Evolutionary conservation across 2,797 vertebrate species (phyloP), one percentile per base, ranked within the genome.

Genomic region (Fistularia tabacaria): DNA sequence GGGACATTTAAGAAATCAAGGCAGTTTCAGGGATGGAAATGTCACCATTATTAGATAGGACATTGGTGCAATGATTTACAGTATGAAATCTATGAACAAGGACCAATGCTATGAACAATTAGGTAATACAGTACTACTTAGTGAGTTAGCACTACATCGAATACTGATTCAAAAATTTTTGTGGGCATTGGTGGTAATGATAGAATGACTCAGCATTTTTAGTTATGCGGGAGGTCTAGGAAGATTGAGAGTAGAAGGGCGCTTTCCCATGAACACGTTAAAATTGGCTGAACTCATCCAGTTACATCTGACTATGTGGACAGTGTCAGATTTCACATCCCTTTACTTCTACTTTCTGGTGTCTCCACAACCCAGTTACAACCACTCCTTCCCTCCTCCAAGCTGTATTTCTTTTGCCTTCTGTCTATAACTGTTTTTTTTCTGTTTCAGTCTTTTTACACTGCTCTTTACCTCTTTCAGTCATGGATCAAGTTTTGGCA

Each of bases 281-380:
- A n/a, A n/a, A 36, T 76, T 49, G 15, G 36, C 47, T 25, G 5
- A 25, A 25, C 49, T 46, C 49, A 51, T 73, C 70, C 63, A 68
- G 60, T 43, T 67, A 69, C 58, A 49, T 66, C 54, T 51, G 61
- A 75, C 63, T 82, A 67, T 70, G 69, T 45, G 9, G 38, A 42
- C 8, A 62, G 81, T 73, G 83, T 79, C 79, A 80, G 9, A 80
- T 81, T 69, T 83, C 76, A 79, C 76, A 73, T 73, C 55, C 39
- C 42, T 73, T 51, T n/a, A 61, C 69, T 66, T 68, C 15, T 71
- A 54, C 54, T 71, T 74, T 54, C 57, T 45, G 59, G 54, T 44
- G 36, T 51, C 6, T 42, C 47, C 49, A 48, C 15, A 7, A 46
- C 54, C 14, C 64, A 25, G 25, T 25, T 25, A 25, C 25, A 25